Conservation (phyloP, 2,888 invertebrate species). For the Mycalesis mineus region DNA sequence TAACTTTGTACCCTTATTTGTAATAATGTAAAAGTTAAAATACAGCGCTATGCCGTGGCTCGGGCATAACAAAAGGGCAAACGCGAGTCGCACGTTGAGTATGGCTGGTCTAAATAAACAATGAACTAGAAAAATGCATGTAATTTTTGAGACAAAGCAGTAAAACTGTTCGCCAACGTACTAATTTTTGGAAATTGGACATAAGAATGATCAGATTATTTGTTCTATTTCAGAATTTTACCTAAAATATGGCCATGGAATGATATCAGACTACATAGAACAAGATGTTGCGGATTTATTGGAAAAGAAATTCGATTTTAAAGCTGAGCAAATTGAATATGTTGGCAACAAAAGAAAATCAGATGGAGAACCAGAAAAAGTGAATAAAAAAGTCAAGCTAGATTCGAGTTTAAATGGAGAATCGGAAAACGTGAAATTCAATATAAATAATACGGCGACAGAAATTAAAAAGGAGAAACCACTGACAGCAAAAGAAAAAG, state of each 20-base stretch:
- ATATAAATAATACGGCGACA: constrained; percentile 49
- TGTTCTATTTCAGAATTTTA: constrained; percentile 75
- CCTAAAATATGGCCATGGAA: constrained; percentile 86
- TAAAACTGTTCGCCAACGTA: no score
- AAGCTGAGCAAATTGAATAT: constrained; percentile 75
- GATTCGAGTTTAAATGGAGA: constrained; percentile 48
- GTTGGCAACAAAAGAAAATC: constrained; percentile 77
- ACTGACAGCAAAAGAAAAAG: constrained; percentile 84
- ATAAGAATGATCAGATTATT: no score
- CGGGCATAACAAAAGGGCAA: no score
- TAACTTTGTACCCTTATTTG: no score
- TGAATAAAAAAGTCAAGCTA: constrained; percentile 59
- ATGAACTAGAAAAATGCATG: no score
- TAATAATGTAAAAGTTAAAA: no score
- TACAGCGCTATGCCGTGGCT: no score
- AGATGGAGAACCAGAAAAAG: constrained; percentile 48
- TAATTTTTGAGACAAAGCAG: no score
- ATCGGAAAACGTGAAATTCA: constrained; percentile 52
- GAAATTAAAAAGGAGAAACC: constrained; percentile 73
- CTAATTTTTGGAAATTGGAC: no score
- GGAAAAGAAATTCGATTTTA: constrained; percentile 81
- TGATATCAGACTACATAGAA: constrained; percentile 87
- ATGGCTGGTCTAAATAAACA: no score
- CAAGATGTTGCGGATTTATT: constrained; percentile 82
- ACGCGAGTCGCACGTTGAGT: no score